Base-by-base conservation (phyloP, 2,113 vertebrate genomes). In the Solenodon paradoxus region DNA sequence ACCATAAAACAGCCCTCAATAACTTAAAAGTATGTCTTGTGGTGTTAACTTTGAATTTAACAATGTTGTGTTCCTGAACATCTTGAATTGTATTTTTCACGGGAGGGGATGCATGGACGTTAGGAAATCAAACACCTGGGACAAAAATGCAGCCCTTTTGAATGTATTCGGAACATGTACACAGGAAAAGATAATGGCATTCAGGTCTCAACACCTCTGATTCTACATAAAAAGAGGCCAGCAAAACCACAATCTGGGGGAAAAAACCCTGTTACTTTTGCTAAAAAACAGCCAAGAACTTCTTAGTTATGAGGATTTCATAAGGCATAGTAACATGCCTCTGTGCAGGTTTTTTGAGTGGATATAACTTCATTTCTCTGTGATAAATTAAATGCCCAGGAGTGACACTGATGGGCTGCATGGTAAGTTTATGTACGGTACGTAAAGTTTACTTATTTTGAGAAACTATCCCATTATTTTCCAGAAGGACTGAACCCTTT, bases 21-120 rank as follows among this genome's bases (percentile, higher is more conserved):
- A 68, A 13, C 11, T 47, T 59, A 64, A n/a, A 59, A 90, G 6
- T 47, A 4, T 45, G 35, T 47, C 16, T 59, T 80, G 15, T 68
- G 35, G 16, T 83, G 20, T 61, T 90, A 55, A 80, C 51, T 84
- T 95, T 83, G 9, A 92, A 85, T 86, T 88, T 90, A 59, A 86
- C 32, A 59, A 63, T 26, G 13, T 6, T 72, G 13, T 88, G 3
- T 66, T 85, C 55, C 13, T 53, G 49, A 92, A 59, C 26, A 79
- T 68, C 64, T 94, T 55, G 59, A 87, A 24, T 94, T 53, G 40
- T 78, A 80, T 49, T 66, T n/a, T 10, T 93, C 59, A 68, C 35
- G 95, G 80, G 88, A 80, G 40, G 55, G 2, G 4, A 47, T 77
- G 17, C 57, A 51, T 13, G 40, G 47, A 51, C 55, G 64, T 90